A percentile compares a stretch with the other conserved stretches of the same genome.
Conservation (phyloP, 2,797 vertebrate genomes). For the Pipistrellus nathusii region DNA sequence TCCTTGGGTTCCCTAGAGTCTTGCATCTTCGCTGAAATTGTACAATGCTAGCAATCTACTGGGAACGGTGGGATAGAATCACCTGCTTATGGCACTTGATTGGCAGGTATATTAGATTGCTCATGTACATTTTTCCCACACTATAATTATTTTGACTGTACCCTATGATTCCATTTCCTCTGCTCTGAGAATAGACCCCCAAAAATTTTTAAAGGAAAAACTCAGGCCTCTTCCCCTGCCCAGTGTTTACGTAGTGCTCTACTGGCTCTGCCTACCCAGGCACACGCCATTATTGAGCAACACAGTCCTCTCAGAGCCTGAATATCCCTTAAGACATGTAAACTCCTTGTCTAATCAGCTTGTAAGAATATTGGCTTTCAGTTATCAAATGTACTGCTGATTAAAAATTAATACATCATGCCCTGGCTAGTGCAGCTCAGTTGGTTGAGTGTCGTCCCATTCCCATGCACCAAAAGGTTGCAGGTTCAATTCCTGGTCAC, state of each 20-base stretch:
- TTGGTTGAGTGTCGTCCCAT: no score
- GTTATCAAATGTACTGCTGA: not conserved
- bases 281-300: not conserved
- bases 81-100: not conserved
- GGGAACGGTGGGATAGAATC: not conserved
- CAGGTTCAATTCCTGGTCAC: no score
- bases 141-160: not conserved
- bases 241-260: not conserved
- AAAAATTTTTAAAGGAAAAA: not conserved
- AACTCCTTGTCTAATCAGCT: conserved; percentile 6
- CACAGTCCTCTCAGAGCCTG: not conserved
- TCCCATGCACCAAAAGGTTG: no score
- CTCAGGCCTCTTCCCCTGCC: not conserved
- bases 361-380: conserved; percentile 11
- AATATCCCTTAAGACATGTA: not conserved
- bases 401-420: not conserved
- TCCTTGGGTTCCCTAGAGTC: not conserved
- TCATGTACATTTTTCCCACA: not conserved
- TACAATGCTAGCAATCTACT: not conserved
- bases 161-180: not conserved
- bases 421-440: no score
- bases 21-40: conserved; percentile 11
- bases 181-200: not conserved
- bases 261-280: not conserved
- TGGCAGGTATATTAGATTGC: not conserved